A percentile compares a stretch with the other conserved stretches of the same genome.
phyloP scores from a whole-genome alignment of 2,113 vertebrate genomes.

The Corydoras sp. region DNA sequence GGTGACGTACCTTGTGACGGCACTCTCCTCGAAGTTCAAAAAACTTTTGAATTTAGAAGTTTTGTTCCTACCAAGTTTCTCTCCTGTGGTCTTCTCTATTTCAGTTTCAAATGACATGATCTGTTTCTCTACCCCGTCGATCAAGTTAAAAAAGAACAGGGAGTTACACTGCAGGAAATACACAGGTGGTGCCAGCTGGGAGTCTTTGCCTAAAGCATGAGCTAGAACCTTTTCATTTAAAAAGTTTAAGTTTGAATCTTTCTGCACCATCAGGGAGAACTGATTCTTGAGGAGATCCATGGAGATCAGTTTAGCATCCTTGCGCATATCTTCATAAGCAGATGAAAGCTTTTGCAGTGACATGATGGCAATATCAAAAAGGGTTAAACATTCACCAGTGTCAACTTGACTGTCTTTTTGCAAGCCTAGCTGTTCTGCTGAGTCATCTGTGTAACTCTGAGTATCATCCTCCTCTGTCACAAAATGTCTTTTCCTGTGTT shows the following conservation, averaged over 20 bases:
- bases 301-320: conserved; percentile 48
- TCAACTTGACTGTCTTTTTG: no score
- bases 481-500: no score
- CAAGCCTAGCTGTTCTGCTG: no score
- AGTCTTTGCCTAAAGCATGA: not conserved
- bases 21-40: conserved; percentile 63
- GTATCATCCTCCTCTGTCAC: no score
- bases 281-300: conserved; percentile 64
- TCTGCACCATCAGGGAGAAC: conserved; percentile 56
- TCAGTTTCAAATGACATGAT: conserved; percentile 61
- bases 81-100: conserved; percentile 46
- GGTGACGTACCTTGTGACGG: conserved; percentile 63
- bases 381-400: conserved; percentile 43
- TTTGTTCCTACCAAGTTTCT: conserved; percentile 64
- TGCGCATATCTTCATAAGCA: conserved; percentile 48
- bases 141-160: conserved; percentile 60
- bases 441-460: no score
- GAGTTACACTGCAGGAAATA: conserved; percentile 60
- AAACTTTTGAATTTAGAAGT: conserved; percentile 58
- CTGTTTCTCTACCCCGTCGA: conserved; percentile 57
- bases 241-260: conserved; percentile 52
- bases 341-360: conserved; percentile 59
- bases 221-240: conserved; percentile 53
- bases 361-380: conserved; percentile 64
- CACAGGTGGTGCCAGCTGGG: conserved; percentile 50